Conservation (phyloP, 2,113 vertebrate species). For the Callopanchax toddi region DNA sequence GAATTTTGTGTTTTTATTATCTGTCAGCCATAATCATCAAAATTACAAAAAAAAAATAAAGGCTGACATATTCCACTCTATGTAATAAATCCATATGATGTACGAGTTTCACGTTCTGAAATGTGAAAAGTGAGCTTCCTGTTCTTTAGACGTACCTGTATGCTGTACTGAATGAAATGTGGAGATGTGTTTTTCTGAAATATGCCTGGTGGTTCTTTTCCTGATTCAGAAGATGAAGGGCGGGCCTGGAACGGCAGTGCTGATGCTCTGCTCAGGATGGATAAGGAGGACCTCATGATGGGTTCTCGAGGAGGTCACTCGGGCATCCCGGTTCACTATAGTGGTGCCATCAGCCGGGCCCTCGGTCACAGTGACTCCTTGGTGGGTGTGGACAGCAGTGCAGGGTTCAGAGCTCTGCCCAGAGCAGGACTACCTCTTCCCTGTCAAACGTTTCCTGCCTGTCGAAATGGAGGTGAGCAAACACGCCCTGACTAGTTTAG, state of each 20-base stretch:
- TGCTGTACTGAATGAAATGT: too few relatives aligned
- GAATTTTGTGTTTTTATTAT: too few relatives aligned
- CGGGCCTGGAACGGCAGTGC: constrained; percentile 84
- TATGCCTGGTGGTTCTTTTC: constrained; percentile 12
- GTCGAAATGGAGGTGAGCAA: constrained; percentile 87
- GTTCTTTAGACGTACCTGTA: too few relatives aligned
- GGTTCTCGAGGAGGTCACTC: constrained; percentile 73
- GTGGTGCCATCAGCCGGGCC: constrained; percentile 74
- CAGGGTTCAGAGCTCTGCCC: constrained; percentile 82
- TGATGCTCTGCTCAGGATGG: constrained; percentile 77
- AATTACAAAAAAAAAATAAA: too few relatives aligned
- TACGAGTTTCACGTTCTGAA: too few relatives aligned
- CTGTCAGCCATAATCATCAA: too few relatives aligned
- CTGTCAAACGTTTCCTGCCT: constrained; percentile 91
- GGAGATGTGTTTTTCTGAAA: not conserved
- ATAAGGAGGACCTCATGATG: constrained; percentile 80
- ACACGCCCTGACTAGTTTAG: not conserved
- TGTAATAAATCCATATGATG: too few relatives aligned
- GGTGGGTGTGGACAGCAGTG: constrained; percentile 74
- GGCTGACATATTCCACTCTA: too few relatives aligned
- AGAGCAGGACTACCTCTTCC: constrained; percentile 85
- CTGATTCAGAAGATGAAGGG: constrained; percentile 79
- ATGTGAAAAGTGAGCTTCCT: too few relatives aligned
- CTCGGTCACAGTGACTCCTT: constrained; percentile 79
- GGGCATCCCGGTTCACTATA: constrained; percentile 84